These are phyloP conservation scores for Himalopsyche kuldschensis DNA, from an alignment of 2,888 invertebrate genomes.

Conservation along the genomic window DNA sequence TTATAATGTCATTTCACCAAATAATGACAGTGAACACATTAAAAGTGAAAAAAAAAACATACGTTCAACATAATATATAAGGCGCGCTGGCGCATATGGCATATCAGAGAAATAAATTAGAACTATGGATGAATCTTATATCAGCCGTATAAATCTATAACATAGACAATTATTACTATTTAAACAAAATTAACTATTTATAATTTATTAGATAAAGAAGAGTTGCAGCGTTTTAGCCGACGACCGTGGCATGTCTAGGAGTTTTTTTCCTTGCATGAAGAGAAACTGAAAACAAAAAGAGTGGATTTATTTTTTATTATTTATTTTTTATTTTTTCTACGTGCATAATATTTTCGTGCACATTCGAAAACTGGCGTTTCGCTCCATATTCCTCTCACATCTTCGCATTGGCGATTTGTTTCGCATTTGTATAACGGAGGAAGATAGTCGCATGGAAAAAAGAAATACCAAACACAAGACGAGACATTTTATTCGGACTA, in stretches of 20 bases:
- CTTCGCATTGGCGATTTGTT: constrained; percentile 1
- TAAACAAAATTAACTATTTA: background rate
- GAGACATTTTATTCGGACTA: background rate
- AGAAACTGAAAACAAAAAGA: constrained; percentile 60
- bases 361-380: background rate
- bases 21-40: no score
- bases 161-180: no score
- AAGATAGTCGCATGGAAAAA: constrained; percentile 3
- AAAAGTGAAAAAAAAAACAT: no score
- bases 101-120: no score
- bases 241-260: constrained; percentile 54
- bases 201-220: background rate
- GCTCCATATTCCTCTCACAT: background rate
- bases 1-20: no score
- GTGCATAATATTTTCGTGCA: constrained; percentile 31
- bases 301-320: constrained; percentile 59
- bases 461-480: background rate
- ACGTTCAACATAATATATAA: no score
- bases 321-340: constrained; percentile 49
- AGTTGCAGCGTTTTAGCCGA: constrained; percentile 41
- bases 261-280: constrained; percentile 56
- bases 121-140: no score
- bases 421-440: constrained; percentile 1
- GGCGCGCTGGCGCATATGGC: no score
- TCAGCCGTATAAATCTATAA: no score